Base-by-base conservation (phyloP, 1,140 invertebrate genomes). In the Apis florea region DNA sequence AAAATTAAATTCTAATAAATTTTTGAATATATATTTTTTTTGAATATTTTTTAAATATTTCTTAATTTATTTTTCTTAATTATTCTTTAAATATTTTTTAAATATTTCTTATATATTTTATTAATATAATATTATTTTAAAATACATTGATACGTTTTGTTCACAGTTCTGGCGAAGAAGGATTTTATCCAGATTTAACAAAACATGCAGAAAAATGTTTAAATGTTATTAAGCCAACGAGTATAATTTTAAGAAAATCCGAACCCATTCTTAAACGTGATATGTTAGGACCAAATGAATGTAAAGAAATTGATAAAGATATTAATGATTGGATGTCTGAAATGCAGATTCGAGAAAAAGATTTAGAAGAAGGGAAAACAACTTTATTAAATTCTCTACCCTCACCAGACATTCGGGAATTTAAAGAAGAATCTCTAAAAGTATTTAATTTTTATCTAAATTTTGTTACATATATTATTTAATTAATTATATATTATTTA, bases 161-260 rank as follows among this genome's bases (percentile, higher is more conserved):
- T 64, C 64, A 67, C 79, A 95, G 94, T 79, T 96, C 96, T 54
- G 95, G 95, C n/a, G 95, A 96, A 91, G 96, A 96, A 93, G 96
- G 96, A 3, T 90, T 90, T 78, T 96, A 93, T 92, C 96, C 96
- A 12, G 94, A 96, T 77, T 91, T 96, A 54, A 91, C 92, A 0
- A 93, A 90, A 56, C 93, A 90, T 83, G 94, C 95, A 2, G 95
- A 96, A 90, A 90, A 95, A 4, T 93, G 94, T 74, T 89, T 96
- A 10, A 83, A 85, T 4, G 67, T 73, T 63, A 71, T 96, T 3
- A 94, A 95, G 75, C 95, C 95, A 3, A 91, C 92, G 0, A 96
- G 95, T 89, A 91, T 89, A 80, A 79, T 95, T 49, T 91, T 96
- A 77, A 90, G 94, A 59, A 90, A 92, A 58, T 90, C 92, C 74